Evolutionary conservation across 2,113 vertebrate species (phyloP), one percentile per base, ranked within the genome.

Genomic region (Microtus pennsylvanicus): DNA sequence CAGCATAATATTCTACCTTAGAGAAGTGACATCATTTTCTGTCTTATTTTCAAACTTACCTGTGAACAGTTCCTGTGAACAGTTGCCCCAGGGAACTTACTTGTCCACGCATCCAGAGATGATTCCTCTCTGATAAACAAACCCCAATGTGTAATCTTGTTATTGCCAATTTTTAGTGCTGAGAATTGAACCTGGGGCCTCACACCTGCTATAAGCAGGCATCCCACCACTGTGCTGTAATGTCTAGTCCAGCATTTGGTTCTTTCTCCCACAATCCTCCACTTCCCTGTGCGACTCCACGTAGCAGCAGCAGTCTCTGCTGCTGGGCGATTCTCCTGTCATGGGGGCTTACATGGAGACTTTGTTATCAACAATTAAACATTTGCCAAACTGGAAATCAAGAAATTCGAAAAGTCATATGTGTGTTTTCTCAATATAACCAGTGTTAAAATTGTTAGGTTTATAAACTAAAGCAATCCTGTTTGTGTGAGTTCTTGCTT

Each of bases 41-140:
- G 12, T 24, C 75, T 93, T 87, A 47, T 22, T 87, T 96, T 75
- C 38, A 30, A 89, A n/a, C n/a, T n/a, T n/a, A n/a, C n/a, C n/a
- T n/a, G n/a, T n/a, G n/a, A n/a, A n/a, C n/a, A n/a, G n/a, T 45
- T 45, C 69, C 47, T 70, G 11, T 69, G 33, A 63, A 78, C 2
- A 47, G 17, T 24, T 16, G 11, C 52, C 1, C 9, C 16, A 30
- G 58, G 58, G 21, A 74, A 42, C 26, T 47, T 6, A 65, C 13
- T 74, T 70, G 26, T 11, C 72, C 30, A 13, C 3, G 26, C 72
- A 61, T 61, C 24, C 9, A 7, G 63, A 90, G n/a, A 26, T 45
- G 74, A 75, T 42, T 92, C 77, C 30, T 45, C 5, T 83, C 42
- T 10, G 8, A 33, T n/a, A 69, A 89, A 42, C 26, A 69, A 89